Conservation (phyloP, 1,140 invertebrate genomes). For the Danaus melanippus region DNA sequence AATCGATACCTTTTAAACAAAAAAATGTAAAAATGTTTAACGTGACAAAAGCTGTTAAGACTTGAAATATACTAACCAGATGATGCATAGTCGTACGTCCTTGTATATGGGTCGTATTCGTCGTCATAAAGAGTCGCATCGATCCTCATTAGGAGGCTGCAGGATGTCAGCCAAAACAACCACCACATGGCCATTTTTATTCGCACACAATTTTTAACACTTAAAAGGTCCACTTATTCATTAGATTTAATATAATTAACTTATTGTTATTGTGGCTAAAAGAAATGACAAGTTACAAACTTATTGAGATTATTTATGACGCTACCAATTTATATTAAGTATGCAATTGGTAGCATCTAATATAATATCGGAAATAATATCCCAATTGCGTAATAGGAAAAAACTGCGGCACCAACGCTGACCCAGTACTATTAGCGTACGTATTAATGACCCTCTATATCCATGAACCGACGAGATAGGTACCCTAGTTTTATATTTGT, state of each 20-base stretch:
- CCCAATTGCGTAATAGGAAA: neutral
- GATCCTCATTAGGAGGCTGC: constrained; percentile 25
- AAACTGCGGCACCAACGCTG: no score
- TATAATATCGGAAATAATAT: constrained; percentile 1
- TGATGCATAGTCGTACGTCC: constrained; percentile 47
- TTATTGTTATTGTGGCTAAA: constrained; percentile 7
- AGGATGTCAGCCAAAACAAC: constrained; percentile 32
- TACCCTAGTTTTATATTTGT: no score
- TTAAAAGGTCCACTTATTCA: constrained; percentile 11
- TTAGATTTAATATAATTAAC: neutral
- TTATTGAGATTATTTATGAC: constrained; percentile 2
- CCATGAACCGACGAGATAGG: no score
- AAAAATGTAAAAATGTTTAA: no score
- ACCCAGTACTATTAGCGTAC: no score
- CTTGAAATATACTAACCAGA: constrained; percentile 36
- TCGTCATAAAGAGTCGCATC: constrained; percentile 54
- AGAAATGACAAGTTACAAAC: neutral
- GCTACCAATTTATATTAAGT: no score
- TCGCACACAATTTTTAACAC: constrained; percentile 11
- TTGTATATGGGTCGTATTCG: constrained; percentile 59
- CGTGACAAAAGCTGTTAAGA: no score
- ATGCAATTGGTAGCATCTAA: neutral
- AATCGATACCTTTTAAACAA: no score
- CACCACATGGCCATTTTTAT: constrained; percentile 35
- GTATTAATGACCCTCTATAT: no score